Conservation (phyloP, 2,797 vertebrate species). For the Argya squamiceps region DNA sequence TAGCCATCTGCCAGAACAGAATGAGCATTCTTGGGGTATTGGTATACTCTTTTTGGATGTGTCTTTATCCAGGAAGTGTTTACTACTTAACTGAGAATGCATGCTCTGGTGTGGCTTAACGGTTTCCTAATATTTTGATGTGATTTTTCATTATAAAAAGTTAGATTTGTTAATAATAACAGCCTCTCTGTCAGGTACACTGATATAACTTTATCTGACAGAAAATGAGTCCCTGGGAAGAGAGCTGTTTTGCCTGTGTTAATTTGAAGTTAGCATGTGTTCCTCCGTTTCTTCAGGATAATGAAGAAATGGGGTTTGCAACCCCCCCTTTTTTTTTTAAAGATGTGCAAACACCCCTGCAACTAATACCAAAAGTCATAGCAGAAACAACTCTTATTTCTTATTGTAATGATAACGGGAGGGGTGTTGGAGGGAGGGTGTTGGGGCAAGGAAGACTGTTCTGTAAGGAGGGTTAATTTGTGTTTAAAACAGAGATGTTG, state of each 20-base stretch:
- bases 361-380: constrained; percentile 46
- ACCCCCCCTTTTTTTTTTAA: background rate
- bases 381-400: constrained; percentile 33
- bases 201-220: background rate
- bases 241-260: constrained; percentile 36
- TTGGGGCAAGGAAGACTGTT: background rate
- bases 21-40: constrained; percentile 48
- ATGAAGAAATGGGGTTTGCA: constrained; percentile 30
- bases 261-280: constrained; percentile 47
- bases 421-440: background rate
- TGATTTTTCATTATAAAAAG: background rate
- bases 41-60: constrained; percentile 55
- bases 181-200: constrained; percentile 1
- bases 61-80: constrained; percentile 49
- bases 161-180: background rate
- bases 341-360: constrained; percentile 6
- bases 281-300: constrained; percentile 4
- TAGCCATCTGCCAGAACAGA: constrained; percentile 58
- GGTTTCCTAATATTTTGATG: background rate
- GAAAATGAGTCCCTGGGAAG: background rate
- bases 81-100: constrained; percentile 61
- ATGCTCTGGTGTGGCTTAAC: constrained; percentile 60
- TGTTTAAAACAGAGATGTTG: constrained; percentile 11
- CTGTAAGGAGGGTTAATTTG: background rate
- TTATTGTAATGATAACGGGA: background rate